Base-by-base conservation (phyloP, 2,113 vertebrate species). In the Ceyx margarethae region DNA sequence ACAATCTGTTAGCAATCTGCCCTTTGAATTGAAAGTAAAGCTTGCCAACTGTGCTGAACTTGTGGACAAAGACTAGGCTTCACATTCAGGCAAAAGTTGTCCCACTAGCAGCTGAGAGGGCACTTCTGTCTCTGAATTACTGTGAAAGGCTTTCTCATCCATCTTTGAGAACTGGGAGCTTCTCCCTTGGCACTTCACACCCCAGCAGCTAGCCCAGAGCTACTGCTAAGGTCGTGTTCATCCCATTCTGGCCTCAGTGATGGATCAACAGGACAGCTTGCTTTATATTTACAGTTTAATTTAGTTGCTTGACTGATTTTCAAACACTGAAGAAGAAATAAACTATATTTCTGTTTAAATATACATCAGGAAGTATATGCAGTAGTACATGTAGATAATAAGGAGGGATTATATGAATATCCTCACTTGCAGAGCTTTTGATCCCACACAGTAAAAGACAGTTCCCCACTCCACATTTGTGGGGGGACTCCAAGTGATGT, bases 371-470 rank as follows among this genome's bases (percentile, higher is more conserved):
- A 65, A 90, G 43, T 42, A 89, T 40, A 46, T 42, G 26, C 40
- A 61, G 13, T 54, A 66, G 68, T 64, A 72, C 9, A 42, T 6
- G 19, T 29, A 54, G 26, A 48, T 43, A 81, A 79, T 23, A 71
- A 42, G 45, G 67, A 93, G 35, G 9, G 43, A 54, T 53, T 46
- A 4, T 33, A 72, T 54, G 20, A 65, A 57, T 95, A 95, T 89
- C 92, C 95, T 96, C 46, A 95, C 87, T 56, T 89, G 90, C 17
- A 97, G 71, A 81, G 50, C 40, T 31, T 93, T 95, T 57, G 97
- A 97, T 91, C 96, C 93, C 50, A 98, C 92, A 15, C 95, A 98
- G 93, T 98, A 98, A 72, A 98, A 97, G 81, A 98, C 92, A 33
- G 54, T 68, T 69, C 97, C 98, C 95, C 97, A 98, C 31, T 98